Conservation (phyloP, 2,888 invertebrate genomes). For the Plebejus argus region DNA sequence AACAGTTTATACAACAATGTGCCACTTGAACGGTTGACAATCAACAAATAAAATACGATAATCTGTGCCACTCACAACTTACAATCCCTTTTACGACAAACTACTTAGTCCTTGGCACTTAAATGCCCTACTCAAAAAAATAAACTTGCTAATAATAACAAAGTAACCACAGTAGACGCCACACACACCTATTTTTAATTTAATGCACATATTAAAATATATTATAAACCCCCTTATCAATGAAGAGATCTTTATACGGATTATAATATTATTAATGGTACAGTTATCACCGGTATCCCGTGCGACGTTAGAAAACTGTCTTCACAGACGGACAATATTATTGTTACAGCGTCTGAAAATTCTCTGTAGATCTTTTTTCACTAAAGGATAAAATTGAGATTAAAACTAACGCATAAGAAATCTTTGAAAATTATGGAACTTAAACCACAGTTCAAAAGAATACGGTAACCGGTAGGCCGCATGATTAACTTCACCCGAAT, state of each 20-base stretch:
- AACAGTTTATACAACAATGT: constrained; percentile 28
- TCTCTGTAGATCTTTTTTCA: no score
- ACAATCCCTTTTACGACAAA: constrained; percentile 17
- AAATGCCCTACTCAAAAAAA: neutral
- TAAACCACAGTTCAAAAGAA: neutral
- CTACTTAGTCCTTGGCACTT: neutral
- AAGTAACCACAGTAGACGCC: neutral
- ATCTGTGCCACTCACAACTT: neutral
- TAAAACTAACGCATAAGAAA: no score
- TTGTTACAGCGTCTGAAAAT: no score
- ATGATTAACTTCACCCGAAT: neutral
- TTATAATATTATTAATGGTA: no score
- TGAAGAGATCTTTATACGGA: no score
- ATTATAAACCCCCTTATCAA: no score
- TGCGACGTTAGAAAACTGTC: no score
- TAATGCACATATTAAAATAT: no score
- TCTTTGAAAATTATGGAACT: no score
- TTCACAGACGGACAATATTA: no score
- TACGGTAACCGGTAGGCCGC: neutral
- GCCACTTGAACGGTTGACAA: constrained; percentile 31
- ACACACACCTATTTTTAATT: neutral
- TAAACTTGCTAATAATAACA: neutral
- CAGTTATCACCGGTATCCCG: no score
- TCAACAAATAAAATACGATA: constrained; percentile 25
- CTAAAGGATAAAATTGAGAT: no score